Percentiles rank a stretch among this genome's conserved stretches.
Conservation (phyloP, 2,888 invertebrate genomes). For the Archips crataeganus region DNA sequence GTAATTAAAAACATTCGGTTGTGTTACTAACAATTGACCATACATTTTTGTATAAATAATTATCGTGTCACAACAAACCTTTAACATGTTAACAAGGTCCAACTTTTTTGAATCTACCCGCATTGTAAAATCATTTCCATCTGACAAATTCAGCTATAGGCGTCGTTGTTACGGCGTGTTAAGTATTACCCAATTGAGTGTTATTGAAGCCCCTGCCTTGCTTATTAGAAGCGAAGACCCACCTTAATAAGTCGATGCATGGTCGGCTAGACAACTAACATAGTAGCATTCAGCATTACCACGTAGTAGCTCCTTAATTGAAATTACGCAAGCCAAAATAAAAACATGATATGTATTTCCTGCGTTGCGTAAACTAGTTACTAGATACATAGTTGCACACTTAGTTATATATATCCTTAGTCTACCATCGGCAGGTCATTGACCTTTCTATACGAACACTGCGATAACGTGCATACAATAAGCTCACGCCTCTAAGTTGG, state of each 20-base stretch:
- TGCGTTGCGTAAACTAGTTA: slow-evolving; percentile 5
- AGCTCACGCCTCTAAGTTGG: neutral
- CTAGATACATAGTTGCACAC: slow-evolving; percentile 1
- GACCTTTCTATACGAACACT: neutral
- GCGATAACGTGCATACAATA: neutral
- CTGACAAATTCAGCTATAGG: too few relatives aligned
- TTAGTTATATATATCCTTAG: neutral
- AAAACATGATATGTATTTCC: slow-evolving; percentile 31
- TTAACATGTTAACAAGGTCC: too few relatives aligned
- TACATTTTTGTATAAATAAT: too few relatives aligned
- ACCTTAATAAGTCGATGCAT: slow-evolving; percentile 12
- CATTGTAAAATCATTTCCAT: too few relatives aligned
- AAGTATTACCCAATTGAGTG: neutral
- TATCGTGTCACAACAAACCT: too few relatives aligned
- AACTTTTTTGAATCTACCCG: too few relatives aligned
- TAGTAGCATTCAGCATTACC: neutral
- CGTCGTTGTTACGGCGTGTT: too few relatives aligned
- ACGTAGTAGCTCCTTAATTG: slow-evolving; percentile 13
- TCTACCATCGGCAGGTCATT: slow-evolving; percentile 1
- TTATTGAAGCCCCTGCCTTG: neutral
- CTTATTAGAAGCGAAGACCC: neutral
- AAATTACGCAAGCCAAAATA: slow-evolving; percentile 22
- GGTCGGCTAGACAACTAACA: slow-evolving; percentile 9
- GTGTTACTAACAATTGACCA: too few relatives aligned
- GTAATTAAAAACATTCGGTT: too few relatives aligned